Percentiles rank a stretch among this genome's conserved stretches.
phyloP scores from a whole-genome alignment of 2,888 invertebrate species.

The Malthinus seriepunctatus region DNA sequence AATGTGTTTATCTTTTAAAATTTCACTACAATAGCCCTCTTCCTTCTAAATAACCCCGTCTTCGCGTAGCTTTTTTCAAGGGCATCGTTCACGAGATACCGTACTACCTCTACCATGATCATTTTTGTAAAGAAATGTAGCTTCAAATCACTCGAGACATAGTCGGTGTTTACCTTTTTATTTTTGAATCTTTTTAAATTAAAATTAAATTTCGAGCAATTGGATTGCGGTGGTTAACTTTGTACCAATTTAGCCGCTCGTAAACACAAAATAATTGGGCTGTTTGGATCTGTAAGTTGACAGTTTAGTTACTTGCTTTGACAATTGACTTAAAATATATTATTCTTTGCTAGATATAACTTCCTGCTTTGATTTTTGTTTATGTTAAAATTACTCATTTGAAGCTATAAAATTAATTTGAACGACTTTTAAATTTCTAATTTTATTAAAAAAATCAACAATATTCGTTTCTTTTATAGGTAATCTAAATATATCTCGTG shows the following conservation, averaged over 20 bases:
- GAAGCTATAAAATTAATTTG: constrained; percentile 7
- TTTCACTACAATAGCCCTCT: no score
- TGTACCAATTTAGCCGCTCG: constrained; percentile 49
- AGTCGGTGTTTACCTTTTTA: no score
- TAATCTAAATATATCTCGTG: constrained; percentile 6
- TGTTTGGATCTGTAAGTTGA: constrained; percentile 53
- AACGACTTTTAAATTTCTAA: constrained; percentile 2
- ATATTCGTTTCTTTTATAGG: background rate
- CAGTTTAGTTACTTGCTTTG: constrained; percentile 53
- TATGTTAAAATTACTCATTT: constrained; percentile 16
- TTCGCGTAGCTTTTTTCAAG: no score
- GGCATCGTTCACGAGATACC: no score
- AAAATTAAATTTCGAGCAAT: background rate
- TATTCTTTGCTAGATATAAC: constrained; percentile 24
- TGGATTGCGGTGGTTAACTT: constrained; percentile 1
- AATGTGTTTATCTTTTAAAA: no score
- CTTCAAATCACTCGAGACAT: no score
- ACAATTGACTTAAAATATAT: constrained; percentile 51
- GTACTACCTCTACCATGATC: no score
- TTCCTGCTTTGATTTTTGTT: constrained; percentile 24
- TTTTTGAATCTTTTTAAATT: no score
- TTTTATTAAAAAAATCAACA: background rate
- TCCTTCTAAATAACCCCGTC: no score
- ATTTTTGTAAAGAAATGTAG: no score
- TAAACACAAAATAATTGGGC: constrained; percentile 55